A percentile compares a stretch with the other conserved stretches of the same genome.
Conservation (phyloP, 1,140 invertebrate species). For the Carposina sasakii region DNA sequence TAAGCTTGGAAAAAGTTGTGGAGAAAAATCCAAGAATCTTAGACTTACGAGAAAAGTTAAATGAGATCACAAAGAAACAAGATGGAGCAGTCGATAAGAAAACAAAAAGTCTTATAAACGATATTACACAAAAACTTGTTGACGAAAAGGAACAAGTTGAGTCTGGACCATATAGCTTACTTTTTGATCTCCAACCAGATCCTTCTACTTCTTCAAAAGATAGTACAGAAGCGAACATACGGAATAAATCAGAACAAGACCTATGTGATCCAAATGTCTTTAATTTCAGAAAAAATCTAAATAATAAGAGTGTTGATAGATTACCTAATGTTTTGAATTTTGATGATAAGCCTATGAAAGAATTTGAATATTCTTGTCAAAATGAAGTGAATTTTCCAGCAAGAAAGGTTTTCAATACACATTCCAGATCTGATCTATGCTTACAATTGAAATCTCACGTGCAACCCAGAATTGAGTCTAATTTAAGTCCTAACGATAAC, state of each 20-base stretch:
- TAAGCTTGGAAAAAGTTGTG: slow-evolving; percentile 52
- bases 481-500: slow-evolving; percentile 63
- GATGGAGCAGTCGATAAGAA: slow-evolving; percentile 57
- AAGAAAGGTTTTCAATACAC: slow-evolving; percentile 53
- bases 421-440: slow-evolving; percentile 61
- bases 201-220: slow-evolving; percentile 43
- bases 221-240: slow-evolving; percentile 24
- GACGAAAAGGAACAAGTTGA: slow-evolving; percentile 61
- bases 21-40: slow-evolving; percentile 61
- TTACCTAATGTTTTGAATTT: slow-evolving; percentile 60
- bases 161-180: slow-evolving; percentile 73
- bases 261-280: slow-evolving; percentile 22
- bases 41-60: slow-evolving; percentile 61
- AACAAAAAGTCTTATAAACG: slow-evolving; percentile 55
- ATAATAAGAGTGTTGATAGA: slow-evolving; percentile 47
- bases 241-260: slow-evolving; percentile 30
- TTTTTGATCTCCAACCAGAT: slow-evolving; percentile 67
- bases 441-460: slow-evolving; percentile 59
- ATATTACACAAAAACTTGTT: slow-evolving; percentile 58
- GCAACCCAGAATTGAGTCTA: slow-evolving; percentile 51
- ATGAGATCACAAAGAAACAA: slow-evolving; percentile 62
- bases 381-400: slow-evolving; percentile 44
- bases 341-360: slow-evolving; percentile 61
- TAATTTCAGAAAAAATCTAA: slow-evolving; percentile 20
- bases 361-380: slow-evolving; percentile 68